These are phyloP conservation scores for Acipenser ruthenus DNA, from an alignment of 2,797 vertebrate species.

Conservation along the genomic window DNA sequence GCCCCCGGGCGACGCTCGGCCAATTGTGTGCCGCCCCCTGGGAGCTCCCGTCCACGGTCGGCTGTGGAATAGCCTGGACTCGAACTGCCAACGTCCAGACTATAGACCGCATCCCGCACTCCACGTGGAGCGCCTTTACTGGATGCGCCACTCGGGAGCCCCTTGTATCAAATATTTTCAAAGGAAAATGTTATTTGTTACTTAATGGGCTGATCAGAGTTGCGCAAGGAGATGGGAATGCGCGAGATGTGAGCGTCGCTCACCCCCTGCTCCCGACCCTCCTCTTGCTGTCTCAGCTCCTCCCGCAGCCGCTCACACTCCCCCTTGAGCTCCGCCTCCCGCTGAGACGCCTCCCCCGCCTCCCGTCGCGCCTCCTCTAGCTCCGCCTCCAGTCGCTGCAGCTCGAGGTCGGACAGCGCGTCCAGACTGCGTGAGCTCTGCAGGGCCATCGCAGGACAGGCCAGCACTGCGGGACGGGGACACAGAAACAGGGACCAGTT, in stretches of 20 bases:
- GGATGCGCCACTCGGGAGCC: no score
- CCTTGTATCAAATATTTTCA: no score
- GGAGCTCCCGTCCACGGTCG: no score
- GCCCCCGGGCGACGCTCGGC: no score
- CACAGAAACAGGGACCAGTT: background rate
- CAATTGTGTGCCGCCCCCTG: no score
- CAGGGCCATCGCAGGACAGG: slow-evolving; percentile 55
- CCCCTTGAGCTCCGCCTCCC: slow-evolving; percentile 70
- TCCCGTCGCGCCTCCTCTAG: slow-evolving; percentile 69
- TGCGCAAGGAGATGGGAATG: background rate
- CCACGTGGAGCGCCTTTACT: no score
- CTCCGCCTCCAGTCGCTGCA: slow-evolving; percentile 63
- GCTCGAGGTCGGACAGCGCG: slow-evolving; percentile 55
- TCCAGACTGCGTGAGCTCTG: slow-evolving; percentile 64
- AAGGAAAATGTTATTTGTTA: no score
- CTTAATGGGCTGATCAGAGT: no score
- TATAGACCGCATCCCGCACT: no score
- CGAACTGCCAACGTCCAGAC: no score
- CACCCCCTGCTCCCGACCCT: slow-evolving; percentile 43
- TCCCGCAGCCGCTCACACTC: slow-evolving; percentile 71
- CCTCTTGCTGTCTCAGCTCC: slow-evolving; percentile 65
- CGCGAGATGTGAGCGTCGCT: background rate
- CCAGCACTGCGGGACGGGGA: slow-evolving; percentile 33
- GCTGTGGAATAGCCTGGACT: no score
- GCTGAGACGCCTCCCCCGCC: slow-evolving; percentile 65